A percentile compares a stretch with the other conserved stretches of the same genome.
Evolutionary conservation across 2,888 invertebrate genomes (phyloP).

Genomic region (Exephanes ischioxanthus): DNA sequence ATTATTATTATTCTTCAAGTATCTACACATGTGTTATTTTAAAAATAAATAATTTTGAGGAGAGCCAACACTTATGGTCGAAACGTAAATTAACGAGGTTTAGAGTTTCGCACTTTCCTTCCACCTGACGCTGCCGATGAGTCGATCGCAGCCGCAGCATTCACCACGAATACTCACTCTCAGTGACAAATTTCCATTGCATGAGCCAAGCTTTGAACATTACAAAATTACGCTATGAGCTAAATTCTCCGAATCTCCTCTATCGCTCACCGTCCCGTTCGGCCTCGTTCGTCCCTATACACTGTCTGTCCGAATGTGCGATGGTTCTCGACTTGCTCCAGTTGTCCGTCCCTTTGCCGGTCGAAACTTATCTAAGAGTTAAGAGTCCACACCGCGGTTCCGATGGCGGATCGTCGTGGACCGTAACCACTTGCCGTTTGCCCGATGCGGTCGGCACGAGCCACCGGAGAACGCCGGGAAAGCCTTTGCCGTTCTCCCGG

Average conservation of each 20-base stretch:
- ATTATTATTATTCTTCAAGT: too few relatives aligned
- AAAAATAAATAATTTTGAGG: too few relatives aligned
- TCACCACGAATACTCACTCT: too few relatives aligned
- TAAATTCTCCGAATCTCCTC: background rate
- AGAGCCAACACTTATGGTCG: too few relatives aligned
- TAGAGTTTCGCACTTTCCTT: too few relatives aligned
- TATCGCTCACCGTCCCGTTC: background rate
- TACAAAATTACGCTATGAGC: background rate
- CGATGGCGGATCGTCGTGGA: background rate
- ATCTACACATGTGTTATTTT: too few relatives aligned
- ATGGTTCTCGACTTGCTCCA: background rate
- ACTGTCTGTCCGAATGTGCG: background rate
- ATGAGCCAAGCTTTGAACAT: too few relatives aligned
- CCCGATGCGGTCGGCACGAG: slow-evolving; percentile 6
- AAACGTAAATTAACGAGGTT: too few relatives aligned
- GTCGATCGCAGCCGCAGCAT: too few relatives aligned
- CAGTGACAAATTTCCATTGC: too few relatives aligned
- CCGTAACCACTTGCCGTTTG: background rate
- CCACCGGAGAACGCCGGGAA: background rate
- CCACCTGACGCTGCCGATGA: too few relatives aligned
- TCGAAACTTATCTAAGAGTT: slow-evolving; percentile 15
- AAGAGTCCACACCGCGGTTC: background rate
- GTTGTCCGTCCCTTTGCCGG: background rate
- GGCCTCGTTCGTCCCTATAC: background rate
- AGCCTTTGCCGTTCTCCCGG: slow-evolving; percentile 4